Evolutionary conservation across 1,140 invertebrate species (phyloP).

Genomic region (Pygmarrhopalites habei): DNA sequence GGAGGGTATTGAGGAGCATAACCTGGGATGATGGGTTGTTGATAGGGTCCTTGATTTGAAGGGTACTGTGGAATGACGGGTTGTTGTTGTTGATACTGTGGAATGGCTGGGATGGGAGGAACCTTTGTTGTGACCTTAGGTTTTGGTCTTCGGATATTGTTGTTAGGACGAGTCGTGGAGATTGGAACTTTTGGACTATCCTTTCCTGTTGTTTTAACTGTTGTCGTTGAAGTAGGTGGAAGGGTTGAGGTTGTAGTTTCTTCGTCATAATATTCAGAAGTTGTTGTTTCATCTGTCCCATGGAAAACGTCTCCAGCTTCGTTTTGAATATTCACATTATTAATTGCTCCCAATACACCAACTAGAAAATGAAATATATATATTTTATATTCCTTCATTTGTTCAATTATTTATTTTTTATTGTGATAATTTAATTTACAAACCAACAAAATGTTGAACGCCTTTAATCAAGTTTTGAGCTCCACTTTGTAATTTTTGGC

Average conservation of each 20-base stretch:
- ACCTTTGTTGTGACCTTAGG: background rate
- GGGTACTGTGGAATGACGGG: no score
- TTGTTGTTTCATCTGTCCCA: background rate
- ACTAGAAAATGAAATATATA: no score
- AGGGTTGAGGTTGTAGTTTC: background rate
- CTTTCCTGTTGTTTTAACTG: background rate
- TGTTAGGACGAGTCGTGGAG: background rate
- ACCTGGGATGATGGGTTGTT: no score
- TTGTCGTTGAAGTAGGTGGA: background rate
- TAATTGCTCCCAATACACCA: slow-evolving; percentile 12
- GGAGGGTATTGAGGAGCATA: no score
- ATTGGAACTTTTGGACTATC: background rate
- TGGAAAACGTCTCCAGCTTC: background rate
- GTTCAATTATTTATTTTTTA: no score
- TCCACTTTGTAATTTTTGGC: background rate
- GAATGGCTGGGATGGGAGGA: no score
- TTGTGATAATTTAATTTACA: no score
- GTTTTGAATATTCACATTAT: background rate
- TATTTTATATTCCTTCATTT: no score
- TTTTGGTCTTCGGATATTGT: background rate
- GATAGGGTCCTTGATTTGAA: no score
- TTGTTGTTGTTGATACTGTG: no score
- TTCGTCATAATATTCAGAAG: slow-evolving; percentile 3
- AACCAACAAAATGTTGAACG: slow-evolving; percentile 6
- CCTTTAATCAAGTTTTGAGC: background rate